A percentile compares a stretch with the other conserved stretches of the same genome.
Evolutionary conservation across 2,888 invertebrate species (phyloP).

Genomic region (Ptychoptera albimana): DNA sequence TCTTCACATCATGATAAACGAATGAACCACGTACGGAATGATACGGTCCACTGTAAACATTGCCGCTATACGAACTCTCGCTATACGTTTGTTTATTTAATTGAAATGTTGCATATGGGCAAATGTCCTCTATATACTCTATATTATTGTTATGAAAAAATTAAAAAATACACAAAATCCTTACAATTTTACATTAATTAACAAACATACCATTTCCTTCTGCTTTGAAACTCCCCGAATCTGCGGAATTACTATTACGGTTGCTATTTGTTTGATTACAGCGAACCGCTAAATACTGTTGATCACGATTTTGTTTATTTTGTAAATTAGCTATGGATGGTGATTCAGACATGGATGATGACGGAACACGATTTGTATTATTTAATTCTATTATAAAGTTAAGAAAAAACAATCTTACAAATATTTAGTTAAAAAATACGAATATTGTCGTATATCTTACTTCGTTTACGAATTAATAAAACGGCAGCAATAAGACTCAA

Average conservation of each 20-base stretch:
- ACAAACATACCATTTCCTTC: conserved; percentile 24
- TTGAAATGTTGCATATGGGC: conserved; percentile 86
- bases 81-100: conserved; percentile 73
- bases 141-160: too few relatives aligned
- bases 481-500: conserved; percentile 50
- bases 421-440: conserved; percentile 1
- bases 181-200: background rate
- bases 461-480: conserved; percentile 51
- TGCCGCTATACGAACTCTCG: conserved; percentile 80
- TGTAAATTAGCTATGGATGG: conserved; percentile 64
- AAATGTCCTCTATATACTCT: conserved; percentile 87
- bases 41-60: conserved; percentile 74
- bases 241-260: conserved; percentile 30
- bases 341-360: conserved; percentile 48
- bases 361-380: conserved; percentile 29
- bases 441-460: too few relatives aligned
- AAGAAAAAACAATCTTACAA: conserved; percentile 32
- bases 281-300: conserved; percentile 56
- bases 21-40: conserved; percentile 74
- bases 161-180: conserved; percentile 7
- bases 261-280: conserved; percentile 36
- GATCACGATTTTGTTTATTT: conserved; percentile 65
- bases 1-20: conserved; percentile 78
- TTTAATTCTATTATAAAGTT: conserved; percentile 27
- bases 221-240: conserved; percentile 39